Base-by-base conservation (phyloP, 2,797 vertebrate genomes). In the Onychomys leucogaster region DNA sequence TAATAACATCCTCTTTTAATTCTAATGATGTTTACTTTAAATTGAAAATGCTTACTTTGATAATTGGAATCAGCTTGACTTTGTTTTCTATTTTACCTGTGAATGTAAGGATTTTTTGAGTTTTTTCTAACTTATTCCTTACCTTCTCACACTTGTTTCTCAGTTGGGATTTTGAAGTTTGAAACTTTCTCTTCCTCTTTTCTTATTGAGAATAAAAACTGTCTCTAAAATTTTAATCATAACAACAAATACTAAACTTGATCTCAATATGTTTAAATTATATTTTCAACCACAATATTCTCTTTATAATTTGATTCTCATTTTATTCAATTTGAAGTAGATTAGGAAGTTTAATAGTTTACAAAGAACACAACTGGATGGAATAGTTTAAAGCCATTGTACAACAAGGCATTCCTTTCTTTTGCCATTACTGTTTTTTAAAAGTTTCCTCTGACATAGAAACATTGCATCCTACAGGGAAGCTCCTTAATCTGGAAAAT, bases 321-420 rank as follows among this genome's bases (percentile, higher is more conserved):
- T 94, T 86, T 94, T 77, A 77, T 69, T 95, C 23, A 83, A 43
- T 95, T 89, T 77, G n/a, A 65, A 78, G 78, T 71, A 75, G n/a
- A 84, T 89, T 46, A 86, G 61, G 61, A 23, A 90, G n/a, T 73
- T 73, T 88, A 57, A 69, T 52, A 71, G 59, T 86, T 94, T 91
- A 86, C 34, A 57, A 80, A 94, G 32, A 93, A 89, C 23, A 63
- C 27, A 86, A 46, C 6, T 37, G 23, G 19, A 19, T 94, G 46
- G 6, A 41, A 41, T 9, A 43, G 29, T 37, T 90, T 82, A 83
- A 73, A 89, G 43, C 25, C 34, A 41, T 73, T 59, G 16, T 2
- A 37, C 9, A 19, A 78, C 32, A 93, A 73, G n/a, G 4, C 94
- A 59, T 29, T 89, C 6, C 29, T 89, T 92, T 76, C 19, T 83